phyloP scores from a whole-genome alignment of 2,888 invertebrate species.

The Ormyrus labotus region DNA sequence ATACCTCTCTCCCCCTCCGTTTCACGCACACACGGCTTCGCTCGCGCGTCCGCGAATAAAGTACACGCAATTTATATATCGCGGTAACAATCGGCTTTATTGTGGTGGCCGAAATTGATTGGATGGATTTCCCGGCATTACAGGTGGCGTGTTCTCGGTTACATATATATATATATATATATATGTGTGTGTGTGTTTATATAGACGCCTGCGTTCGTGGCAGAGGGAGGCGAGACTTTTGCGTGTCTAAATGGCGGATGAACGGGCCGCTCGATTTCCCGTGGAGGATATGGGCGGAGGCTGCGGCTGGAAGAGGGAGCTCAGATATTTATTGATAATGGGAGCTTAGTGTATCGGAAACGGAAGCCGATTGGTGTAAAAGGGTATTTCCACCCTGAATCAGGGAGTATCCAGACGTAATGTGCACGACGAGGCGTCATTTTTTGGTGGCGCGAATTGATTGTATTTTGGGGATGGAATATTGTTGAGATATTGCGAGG shows the following conservation, averaged over 20 bases:
- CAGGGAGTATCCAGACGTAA: too few relatives aligned
- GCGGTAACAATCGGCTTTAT: conserved; percentile 19
- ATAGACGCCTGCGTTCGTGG: too few relatives aligned
- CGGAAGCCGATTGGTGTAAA: neutral
- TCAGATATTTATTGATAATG: conserved; percentile 35
- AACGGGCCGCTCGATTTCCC: conserved; percentile 35
- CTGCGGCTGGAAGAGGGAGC: neutral
- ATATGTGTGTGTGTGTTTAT: neutral
- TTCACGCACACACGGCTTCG: too few relatives aligned
- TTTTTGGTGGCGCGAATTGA: too few relatives aligned
- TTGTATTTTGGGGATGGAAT: too few relatives aligned
- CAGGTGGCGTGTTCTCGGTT: too few relatives aligned
- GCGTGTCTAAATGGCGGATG: conserved; percentile 15
- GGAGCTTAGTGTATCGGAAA: neutral
- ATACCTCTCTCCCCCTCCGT: too few relatives aligned
- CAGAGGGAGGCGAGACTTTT: neutral
- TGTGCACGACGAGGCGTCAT: too few relatives aligned
- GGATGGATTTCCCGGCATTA: conserved; percentile 4
- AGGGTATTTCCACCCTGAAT: too few relatives aligned
- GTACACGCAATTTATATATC: neutral
- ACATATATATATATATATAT: neutral
- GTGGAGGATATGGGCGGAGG: neutral
- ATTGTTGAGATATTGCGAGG: too few relatives aligned
- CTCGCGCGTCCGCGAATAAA: too few relatives aligned
- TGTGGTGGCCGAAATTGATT: conserved; percentile 27